phyloP scores from a whole-genome alignment of 64 coral and sea anemone species.

The Anthopleura sola region DNA sequence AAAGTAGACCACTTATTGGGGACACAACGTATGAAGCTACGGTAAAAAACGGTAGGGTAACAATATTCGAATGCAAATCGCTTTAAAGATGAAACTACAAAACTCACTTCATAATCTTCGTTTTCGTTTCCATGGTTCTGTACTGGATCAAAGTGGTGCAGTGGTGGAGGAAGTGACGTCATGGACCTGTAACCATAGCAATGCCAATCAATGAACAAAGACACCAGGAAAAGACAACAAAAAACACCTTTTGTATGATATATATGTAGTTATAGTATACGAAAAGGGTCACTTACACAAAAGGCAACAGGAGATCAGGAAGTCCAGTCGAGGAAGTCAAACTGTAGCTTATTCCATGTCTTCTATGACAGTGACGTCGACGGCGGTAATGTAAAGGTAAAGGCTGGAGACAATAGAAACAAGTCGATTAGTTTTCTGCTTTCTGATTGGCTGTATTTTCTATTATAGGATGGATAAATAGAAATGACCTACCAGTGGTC shows the following conservation, averaged over 20 bases:
- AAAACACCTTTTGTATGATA: too few relatives aligned
- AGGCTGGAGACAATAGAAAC: background rate
- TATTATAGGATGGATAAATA: too few relatives aligned
- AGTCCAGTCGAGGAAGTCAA: conserved; percentile 3
- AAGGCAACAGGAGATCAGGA: conserved; percentile 51
- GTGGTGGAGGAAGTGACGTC: conserved; percentile 46
- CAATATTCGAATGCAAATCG: too few relatives aligned
- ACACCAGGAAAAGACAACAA: background rate
- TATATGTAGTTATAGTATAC: too few relatives aligned
- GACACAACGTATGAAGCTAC: too few relatives aligned
- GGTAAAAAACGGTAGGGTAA: too few relatives aligned
- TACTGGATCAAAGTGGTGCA: conserved; percentile 51
- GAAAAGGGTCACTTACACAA: conserved; percentile 46
- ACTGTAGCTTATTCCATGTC: conserved; percentile 17
- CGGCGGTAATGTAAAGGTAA: conserved; percentile 3
- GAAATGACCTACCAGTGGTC: conserved; percentile 21
- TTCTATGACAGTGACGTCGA: background rate
- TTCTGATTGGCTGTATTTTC: too few relatives aligned
- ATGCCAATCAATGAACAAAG: background rate
- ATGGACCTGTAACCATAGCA: conserved; percentile 29
- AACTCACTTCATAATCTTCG: conserved; percentile 56
- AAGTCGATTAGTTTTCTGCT: too few relatives aligned
- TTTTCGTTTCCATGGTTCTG: conserved; percentile 31
- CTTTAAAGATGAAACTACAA: background rate
- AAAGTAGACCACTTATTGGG: too few relatives aligned